Percentiles rank a stretch among this genome's conserved stretches.
phyloP scores from a whole-genome alignment of 2,888 invertebrate genomes.

The Rhagonycha lutea region DNA sequence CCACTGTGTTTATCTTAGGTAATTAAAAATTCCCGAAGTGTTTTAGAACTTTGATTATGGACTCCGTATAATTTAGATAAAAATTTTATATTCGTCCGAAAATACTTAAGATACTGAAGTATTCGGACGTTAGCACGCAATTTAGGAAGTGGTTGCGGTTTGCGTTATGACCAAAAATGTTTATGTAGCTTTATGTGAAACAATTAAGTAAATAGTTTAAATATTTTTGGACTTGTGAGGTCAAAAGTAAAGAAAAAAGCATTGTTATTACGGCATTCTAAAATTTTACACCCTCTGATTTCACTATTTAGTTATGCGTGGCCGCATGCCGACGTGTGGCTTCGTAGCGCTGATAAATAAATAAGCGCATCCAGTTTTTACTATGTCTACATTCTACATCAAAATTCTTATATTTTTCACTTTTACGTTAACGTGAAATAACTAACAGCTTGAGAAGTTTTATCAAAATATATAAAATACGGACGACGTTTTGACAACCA shows the following conservation, averaged over 20 bases:
- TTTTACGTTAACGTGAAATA: background rate
- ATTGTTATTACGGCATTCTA: background rate
- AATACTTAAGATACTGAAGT: too few species aligned
- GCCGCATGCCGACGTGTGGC: background rate
- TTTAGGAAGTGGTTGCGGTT: background rate
- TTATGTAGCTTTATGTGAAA: background rate
- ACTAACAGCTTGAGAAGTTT: background rate
- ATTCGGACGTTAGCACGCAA: too few species aligned
- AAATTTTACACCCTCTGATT: background rate
- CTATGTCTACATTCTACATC: background rate
- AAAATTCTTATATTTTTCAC: background rate
- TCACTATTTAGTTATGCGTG: background rate
- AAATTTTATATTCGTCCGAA: too few species aligned
- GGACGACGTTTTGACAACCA: background rate
- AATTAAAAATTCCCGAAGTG: too few species aligned
- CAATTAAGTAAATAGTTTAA: background rate
- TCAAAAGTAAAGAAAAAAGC: background rate
- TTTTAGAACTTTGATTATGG: too few species aligned
- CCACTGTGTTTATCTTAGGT: too few species aligned
- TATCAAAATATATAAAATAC: background rate
- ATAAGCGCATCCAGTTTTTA: background rate
- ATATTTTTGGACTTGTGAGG: background rate
- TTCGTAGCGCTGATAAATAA: background rate
- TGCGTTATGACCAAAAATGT: background rate
- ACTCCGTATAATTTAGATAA: too few species aligned